Evolutionary conservation across 2,888 invertebrate genomes (phyloP).

Genomic region (Odontocolon sp.): DNA sequence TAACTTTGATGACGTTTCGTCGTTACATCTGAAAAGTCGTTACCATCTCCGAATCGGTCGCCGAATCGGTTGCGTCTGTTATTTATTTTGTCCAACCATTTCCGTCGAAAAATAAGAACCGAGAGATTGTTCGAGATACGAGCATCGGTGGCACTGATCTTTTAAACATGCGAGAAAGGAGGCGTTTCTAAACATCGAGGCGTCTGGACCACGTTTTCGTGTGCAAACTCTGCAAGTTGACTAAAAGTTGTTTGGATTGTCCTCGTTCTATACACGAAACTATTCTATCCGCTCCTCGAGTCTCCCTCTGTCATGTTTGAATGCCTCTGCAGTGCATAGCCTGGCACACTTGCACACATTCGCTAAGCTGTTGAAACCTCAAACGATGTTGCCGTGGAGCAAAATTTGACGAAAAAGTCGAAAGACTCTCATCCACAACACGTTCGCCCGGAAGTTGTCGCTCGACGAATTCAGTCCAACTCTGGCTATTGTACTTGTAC

Average conservation of each 20-base stretch:
- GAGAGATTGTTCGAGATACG: neutral
- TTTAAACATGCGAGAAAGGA: constrained; percentile 1
- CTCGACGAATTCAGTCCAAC: neutral
- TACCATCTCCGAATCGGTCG: neutral
- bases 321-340: constrained; percentile 17
- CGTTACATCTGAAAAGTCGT: too few relatives aligned
- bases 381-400: constrained; percentile 29
- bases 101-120: constrained; percentile 24
- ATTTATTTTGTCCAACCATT: neutral
- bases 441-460: constrained; percentile 29
- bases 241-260: constrained; percentile 58
- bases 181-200: constrained; percentile 3
- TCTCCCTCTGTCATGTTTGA: constrained; percentile 14
- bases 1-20: too few relatives aligned
- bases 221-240: constrained; percentile 25
- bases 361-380: constrained; percentile 36
- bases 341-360: neutral
- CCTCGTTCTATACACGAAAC: constrained; percentile 44
- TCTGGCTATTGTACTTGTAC: neutral
- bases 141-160: neutral
- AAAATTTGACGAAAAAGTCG: constrained; percentile 50
- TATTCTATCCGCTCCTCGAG: constrained; percentile 32
- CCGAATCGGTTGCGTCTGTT: neutral
- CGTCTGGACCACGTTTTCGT: constrained; percentile 24
- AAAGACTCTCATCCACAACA: constrained; percentile 19